Evolutionary conservation across 2,113 vertebrate species (phyloP).

Genomic region (Rattus norvegicus): GRCr8 NC_086036.1:31092001-31092500

Average conservation of each 20-base stretch:
- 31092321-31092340: neutral
- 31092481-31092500: constrained; percentile 15
- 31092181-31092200: neutral
- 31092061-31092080: neutral
- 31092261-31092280: neutral
- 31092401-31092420: neutral
- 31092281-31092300: constrained; percentile 52
- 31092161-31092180: neutral
- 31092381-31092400: neutral
- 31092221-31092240: neutral
- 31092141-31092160: neutral
- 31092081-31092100: neutral
- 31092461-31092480: constrained; percentile 1
- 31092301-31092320: neutral
- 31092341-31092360: neutral
- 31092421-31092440: constrained; percentile 25
- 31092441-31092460: neutral
- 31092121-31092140: neutral
- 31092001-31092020: neutral
- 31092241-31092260: neutral
- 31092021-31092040: neutral
- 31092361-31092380: neutral
- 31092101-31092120: constrained; percentile 4
- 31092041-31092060: neutral
- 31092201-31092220: neutral